phyloP scores from a whole-genome alignment of 2,888 invertebrate species.

The Dryomyza anilis region DNA sequence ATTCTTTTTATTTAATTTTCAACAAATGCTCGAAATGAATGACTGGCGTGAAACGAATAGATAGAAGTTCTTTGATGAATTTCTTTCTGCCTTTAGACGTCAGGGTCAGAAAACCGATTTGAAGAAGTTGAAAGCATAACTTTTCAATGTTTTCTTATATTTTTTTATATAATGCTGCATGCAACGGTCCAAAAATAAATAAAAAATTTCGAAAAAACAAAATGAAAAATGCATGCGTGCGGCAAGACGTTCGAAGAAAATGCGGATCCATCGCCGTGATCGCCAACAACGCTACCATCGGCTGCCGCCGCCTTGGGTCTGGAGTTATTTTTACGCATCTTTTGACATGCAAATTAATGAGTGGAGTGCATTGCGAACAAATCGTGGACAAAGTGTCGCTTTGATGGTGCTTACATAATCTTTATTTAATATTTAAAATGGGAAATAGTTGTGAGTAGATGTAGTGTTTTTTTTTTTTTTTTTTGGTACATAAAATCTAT shows the following conservation, averaged over 20 bases:
- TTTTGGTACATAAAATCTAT: too few relatives aligned
- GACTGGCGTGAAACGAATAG: too few relatives aligned
- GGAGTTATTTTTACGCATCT: conserved; percentile 18
- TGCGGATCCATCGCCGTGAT: not conserved
- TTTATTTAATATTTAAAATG: not conserved
- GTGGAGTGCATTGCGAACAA: not conserved
- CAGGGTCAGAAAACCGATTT: conserved; percentile 51
- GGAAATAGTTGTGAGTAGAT: not conserved
- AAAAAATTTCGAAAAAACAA: not conserved
- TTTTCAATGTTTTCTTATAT: too few relatives aligned
- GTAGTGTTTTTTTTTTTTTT: conserved; percentile 10
- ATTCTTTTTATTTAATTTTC: too few relatives aligned
- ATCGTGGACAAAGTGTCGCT: not conserved
- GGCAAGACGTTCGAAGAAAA: not conserved
- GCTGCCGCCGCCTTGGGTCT: not conserved
- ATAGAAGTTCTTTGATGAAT: too few relatives aligned
- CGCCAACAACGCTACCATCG: too few relatives aligned
- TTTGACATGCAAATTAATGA: conserved; percentile 31
- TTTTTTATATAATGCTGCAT: too few relatives aligned
- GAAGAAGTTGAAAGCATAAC: not conserved
- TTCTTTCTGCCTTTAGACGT: conserved; percentile 28
- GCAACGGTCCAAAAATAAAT: conserved; percentile 27
- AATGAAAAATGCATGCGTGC: not conserved
- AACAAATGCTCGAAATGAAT: too few relatives aligned
- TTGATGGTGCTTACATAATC: not conserved